phyloP scores from a whole-genome alignment of 2,797 vertebrate species.

The Cichlasoma orientale region DNA sequence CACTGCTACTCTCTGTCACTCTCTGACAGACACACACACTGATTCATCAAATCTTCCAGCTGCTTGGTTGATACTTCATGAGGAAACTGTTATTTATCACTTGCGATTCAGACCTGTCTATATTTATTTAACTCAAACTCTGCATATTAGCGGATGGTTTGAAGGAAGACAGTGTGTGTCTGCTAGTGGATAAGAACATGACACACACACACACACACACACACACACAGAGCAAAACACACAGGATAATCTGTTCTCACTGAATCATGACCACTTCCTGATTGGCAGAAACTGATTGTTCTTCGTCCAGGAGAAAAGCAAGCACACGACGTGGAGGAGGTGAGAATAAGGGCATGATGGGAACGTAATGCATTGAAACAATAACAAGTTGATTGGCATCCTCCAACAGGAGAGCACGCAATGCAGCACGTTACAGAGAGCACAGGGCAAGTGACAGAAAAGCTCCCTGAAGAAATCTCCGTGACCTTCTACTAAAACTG shows the following conservation, averaged over 20 bases:
- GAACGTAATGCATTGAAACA: slow-evolving; percentile 23
- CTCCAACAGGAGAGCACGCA: neutral
- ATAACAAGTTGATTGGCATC: slow-evolving; percentile 5
- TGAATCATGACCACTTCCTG: slow-evolving; percentile 58
- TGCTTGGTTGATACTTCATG: slow-evolving; percentile 12
- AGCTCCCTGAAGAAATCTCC: slow-evolving; percentile 4
- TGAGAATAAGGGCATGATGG: slow-evolving; percentile 39
- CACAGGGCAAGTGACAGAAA: slow-evolving; percentile 11
- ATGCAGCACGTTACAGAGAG: neutral
- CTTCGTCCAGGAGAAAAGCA: slow-evolving; percentile 36
- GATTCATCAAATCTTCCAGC: slow-evolving; percentile 34
- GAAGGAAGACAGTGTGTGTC: neutral
- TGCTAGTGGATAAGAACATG: slow-evolving; percentile 4
- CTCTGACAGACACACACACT: slow-evolving; percentile 28
- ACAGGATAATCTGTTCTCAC: slow-evolving; percentile 28
- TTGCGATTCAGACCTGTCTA: neutral
- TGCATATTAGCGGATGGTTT: neutral
- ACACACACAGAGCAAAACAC: slow-evolving; percentile 22
- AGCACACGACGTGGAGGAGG: slow-evolving; percentile 49
- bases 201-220: slow-evolving; percentile 25
- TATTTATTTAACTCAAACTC: neutral
- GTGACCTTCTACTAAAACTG: slow-evolving; percentile 44
- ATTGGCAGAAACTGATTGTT: slow-evolving; percentile 54
- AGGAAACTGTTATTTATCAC: slow-evolving; percentile 20
- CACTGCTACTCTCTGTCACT: slow-evolving; percentile 31